Conservation (phyloP, 2,113 vertebrate species). For the Amblyornis subalaris region DNA sequence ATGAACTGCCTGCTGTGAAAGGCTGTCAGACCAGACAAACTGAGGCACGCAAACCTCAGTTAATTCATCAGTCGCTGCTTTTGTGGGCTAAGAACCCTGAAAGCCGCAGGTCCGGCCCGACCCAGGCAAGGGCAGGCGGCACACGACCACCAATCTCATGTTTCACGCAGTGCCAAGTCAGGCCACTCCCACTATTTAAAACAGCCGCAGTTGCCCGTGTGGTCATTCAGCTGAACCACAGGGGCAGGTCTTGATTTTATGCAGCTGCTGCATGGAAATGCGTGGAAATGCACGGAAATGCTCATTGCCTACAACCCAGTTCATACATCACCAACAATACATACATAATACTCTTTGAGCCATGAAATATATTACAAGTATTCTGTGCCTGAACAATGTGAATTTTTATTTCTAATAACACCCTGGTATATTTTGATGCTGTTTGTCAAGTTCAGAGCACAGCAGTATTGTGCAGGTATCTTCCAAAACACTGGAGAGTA, state of each 20-base stretch:
- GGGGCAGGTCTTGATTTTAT: background rate
- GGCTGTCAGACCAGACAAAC: no score
- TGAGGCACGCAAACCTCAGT: no score
- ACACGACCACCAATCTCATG: fast-evolving
- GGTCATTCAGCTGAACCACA: background rate
- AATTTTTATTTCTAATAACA: background rate
- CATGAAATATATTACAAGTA: background rate
- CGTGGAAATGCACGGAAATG: background rate
- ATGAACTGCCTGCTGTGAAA: no score
- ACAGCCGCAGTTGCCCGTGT: background rate
- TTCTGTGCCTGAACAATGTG: background rate
- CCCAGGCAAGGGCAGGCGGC: no score
- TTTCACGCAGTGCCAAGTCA: background rate
- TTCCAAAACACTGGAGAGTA: background rate
- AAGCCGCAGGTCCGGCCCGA: no score
- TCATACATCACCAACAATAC: background rate
- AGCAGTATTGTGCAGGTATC: background rate
- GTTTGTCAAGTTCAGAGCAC: background rate
- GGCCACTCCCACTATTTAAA: background rate
- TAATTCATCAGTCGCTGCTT: no score
- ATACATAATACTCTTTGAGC: background rate
- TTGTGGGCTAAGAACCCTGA: no score
- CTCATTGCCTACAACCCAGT: background rate
- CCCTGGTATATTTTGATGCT: background rate
- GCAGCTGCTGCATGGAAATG: background rate